Evolutionary conservation across 2,113 vertebrate genomes (phyloP).

Genomic region (Aviceda subcristata): DNA sequence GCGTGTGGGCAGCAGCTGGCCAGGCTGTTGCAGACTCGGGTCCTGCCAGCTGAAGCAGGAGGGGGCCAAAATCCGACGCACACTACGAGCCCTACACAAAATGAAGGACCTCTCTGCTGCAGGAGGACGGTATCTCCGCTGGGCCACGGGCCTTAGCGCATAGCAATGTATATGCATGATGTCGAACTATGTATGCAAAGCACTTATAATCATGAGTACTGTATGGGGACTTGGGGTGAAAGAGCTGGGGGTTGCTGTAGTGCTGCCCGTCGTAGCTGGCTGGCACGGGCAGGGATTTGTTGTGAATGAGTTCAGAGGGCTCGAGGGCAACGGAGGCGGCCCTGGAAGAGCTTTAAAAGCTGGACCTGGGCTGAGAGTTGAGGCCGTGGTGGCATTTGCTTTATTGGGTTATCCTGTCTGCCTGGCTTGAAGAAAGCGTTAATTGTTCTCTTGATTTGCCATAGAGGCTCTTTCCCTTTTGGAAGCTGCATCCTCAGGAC

Average conservation of each 20-base stretch:
- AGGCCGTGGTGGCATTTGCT: background rate
- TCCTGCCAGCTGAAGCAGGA: background rate
- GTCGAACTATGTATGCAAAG: background rate
- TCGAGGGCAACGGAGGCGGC: background rate
- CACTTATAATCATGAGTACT: conserved; percentile 22
- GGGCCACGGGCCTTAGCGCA: background rate
- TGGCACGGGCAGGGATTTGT: background rate
- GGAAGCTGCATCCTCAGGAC: background rate
- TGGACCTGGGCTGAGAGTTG: background rate
- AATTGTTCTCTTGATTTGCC: background rate
- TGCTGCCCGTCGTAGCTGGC: background rate
- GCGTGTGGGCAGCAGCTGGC: background rate
- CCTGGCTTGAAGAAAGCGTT: background rate
- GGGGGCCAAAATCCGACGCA: background rate
- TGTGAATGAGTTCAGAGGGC: background rate
- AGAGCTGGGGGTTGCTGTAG: background rate
- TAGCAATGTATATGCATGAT: background rate
- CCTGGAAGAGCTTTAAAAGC: background rate
- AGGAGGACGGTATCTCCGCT: background rate
- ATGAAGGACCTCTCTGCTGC: conserved; percentile 30
- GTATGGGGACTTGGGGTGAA: background rate
- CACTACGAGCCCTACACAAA: background rate
- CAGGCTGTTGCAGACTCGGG: background rate
- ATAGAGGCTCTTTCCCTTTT: background rate
- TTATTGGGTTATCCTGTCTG: background rate